A percentile compares a stretch with the other conserved stretches of the same genome.
Conservation (phyloP, 1,140 invertebrate species). For the Neodiprion pinetum region DNA sequence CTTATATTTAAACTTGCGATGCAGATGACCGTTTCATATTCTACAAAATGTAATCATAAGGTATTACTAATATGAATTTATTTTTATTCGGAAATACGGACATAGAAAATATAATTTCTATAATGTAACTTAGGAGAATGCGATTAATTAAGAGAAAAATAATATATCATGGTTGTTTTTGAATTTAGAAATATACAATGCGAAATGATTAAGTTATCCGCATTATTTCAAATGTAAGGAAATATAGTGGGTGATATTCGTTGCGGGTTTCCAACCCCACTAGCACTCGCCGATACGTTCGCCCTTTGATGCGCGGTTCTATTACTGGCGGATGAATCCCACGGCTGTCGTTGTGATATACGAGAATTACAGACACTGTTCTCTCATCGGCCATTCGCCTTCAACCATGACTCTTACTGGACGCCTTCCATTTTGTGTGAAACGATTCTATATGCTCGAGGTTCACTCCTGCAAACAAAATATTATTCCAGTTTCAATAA, state of each 20-base stretch:
- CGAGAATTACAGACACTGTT: conserved; percentile 30
- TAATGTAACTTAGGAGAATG: too few relatives aligned
- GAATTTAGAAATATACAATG: too few relatives aligned
- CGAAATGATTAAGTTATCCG: too few relatives aligned
- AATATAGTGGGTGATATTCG: conserved; percentile 14
- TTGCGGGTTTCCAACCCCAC: conserved; percentile 50
- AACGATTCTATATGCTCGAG: conserved; percentile 72
- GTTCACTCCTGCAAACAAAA: conserved; percentile 63
- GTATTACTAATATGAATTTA: background rate
- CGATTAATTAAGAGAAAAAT: too few relatives aligned
- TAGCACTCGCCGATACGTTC: conserved; percentile 19
- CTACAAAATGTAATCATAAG: too few relatives aligned
- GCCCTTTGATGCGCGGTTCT: conserved; percentile 18
- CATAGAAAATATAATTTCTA: background rate
- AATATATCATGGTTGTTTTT: too few relatives aligned
- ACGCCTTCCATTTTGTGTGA: conserved; percentile 73
- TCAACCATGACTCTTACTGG: conserved; percentile 72
- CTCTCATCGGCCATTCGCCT: conserved; percentile 19
- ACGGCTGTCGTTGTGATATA: conserved; percentile 23
- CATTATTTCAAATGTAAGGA: too few relatives aligned
- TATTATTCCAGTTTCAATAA: conserved; percentile 25
- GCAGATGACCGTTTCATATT: too few relatives aligned
- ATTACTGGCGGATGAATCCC: conserved; percentile 22
- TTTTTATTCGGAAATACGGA: background rate
- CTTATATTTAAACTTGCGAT: too few relatives aligned